Conservation (phyloP, 2,797 vertebrate genomes). For the Dendrocincla fuliginosa region DNA sequence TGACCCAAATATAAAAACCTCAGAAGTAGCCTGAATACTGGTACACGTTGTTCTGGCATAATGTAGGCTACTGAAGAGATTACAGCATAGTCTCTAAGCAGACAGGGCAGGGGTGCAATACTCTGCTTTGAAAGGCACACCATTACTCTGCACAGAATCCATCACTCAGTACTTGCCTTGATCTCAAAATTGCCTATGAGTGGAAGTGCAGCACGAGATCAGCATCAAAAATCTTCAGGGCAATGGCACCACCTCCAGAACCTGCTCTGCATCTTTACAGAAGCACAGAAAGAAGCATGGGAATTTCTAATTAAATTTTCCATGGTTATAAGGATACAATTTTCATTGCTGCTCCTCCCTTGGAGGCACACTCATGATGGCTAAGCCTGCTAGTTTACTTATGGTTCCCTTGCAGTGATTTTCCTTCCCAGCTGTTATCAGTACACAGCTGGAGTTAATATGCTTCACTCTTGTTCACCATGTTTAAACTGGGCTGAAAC, state of each 20-base stretch:
- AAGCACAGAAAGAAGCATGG: background rate
- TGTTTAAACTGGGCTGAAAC: slow-evolving; percentile 49
- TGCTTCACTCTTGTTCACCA: slow-evolving; percentile 9
- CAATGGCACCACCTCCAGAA: background rate
- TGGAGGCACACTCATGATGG: accelerated
- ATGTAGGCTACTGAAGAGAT: background rate
- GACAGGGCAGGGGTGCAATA: background rate
- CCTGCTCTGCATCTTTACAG: background rate
- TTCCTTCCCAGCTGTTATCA: slow-evolving; percentile 43
- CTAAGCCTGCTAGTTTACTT: background rate
- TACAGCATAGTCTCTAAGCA: background rate
- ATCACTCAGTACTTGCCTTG: background rate
- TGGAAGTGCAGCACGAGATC: background rate
- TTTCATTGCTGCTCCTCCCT: background rate
- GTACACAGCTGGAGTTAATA: slow-evolving; percentile 57
- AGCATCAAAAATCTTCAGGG: background rate
- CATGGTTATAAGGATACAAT: background rate
- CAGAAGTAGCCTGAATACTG: background rate
- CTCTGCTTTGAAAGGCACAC: background rate
- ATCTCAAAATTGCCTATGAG: background rate
- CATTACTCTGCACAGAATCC: background rate
- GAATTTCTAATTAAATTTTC: background rate
- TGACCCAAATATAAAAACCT: background rate
- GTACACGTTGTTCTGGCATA: background rate
- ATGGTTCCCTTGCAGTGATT: slow-evolving; percentile 4